phyloP scores from a whole-genome alignment of 1,140 invertebrate genomes.

The Hetaerina americana region DNA sequence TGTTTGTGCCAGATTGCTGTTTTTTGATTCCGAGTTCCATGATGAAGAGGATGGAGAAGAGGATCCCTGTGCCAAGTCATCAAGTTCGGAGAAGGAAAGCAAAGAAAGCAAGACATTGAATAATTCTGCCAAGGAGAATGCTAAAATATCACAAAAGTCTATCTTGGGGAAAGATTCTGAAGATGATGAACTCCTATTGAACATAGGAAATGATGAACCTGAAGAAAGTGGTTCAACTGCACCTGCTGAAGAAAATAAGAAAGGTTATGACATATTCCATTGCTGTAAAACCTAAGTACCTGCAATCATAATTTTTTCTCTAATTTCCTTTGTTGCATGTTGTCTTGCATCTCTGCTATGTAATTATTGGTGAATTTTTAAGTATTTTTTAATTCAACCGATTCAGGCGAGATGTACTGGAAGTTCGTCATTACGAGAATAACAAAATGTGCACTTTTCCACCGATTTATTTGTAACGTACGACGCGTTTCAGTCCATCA shows the following conservation, averaged over 20 bases:
- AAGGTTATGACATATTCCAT: too few relatives aligned
- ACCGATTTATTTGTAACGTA: too few relatives aligned
- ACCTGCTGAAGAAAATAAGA: constrained; percentile 8
- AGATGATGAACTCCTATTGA: constrained; percentile 24
- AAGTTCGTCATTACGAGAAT: too few relatives aligned
- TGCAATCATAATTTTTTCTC: background rate
- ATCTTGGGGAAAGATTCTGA: constrained; percentile 14
- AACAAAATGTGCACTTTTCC: too few relatives aligned
- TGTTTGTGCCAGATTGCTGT: constrained; percentile 31
- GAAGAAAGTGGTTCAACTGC: constrained; percentile 14
- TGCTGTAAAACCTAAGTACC: background rate
- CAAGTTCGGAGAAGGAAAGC: too few relatives aligned
- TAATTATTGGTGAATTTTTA: too few relatives aligned
- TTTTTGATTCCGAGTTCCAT: constrained; percentile 39
- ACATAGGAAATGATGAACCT: constrained; percentile 21
- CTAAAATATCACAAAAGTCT: constrained; percentile 17
- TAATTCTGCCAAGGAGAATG: background rate
- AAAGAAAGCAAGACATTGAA: background rate
- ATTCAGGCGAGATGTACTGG: too few relatives aligned
- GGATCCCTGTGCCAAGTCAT: background rate
- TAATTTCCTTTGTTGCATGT: too few relatives aligned
- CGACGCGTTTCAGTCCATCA: too few relatives aligned
- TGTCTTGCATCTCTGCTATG: too few relatives aligned
- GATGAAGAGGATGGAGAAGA: constrained; percentile 27
- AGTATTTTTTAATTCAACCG: too few relatives aligned